Evolutionary conservation across 2,888 invertebrate species (phyloP), one percentile per base, ranked within the genome.

Genomic region (Noctua janthe): DNA sequence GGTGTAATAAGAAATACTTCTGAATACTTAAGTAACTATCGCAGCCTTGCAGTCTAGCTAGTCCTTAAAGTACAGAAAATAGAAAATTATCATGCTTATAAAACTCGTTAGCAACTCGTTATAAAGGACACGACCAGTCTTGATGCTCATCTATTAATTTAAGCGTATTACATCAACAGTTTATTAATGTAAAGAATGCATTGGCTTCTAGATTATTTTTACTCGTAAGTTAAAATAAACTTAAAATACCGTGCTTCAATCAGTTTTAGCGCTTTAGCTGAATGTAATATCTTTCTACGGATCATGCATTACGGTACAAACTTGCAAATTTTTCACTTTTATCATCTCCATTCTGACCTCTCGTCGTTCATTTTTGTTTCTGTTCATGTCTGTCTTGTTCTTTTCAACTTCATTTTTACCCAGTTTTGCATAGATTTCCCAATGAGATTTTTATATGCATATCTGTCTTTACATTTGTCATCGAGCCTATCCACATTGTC

Each of bases 81-180:
- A 59, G 35, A 23, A 70, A 69, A 80, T 75, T 74, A 81, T 81
- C 47, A 66, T 82, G 49, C 71, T 77, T 82, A 66, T 71, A 74
- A 74, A 71, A 73, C 85, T 73, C 56, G 72, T 78, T 81, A 23
- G 59, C 64, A 73, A 70, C 62, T 81, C n/a, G 73, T 83, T 81
- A 51, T 73, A 43, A 56, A 73, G 2, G 17, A 85, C 35, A 72
- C 0, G 23, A 47, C 70, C 35, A 35, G 62, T 81, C 17, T 13
- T 17, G 35, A 70, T 35, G 62, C 20, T 54, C 67, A 70, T 74
- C 8, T 78, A 29, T 69, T 84, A 54, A 72, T 54, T 64, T 10
- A 20, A 73, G 29, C 10, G 35, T 35, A 29, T 29, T 29, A 75
- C n/a, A 69, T 39, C 39, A 70, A 39, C 51, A 17, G 51, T 54